Evolutionary conservation across 2,113 vertebrate genomes (phyloP).

Genomic region (Scomber japonicus): DNA sequence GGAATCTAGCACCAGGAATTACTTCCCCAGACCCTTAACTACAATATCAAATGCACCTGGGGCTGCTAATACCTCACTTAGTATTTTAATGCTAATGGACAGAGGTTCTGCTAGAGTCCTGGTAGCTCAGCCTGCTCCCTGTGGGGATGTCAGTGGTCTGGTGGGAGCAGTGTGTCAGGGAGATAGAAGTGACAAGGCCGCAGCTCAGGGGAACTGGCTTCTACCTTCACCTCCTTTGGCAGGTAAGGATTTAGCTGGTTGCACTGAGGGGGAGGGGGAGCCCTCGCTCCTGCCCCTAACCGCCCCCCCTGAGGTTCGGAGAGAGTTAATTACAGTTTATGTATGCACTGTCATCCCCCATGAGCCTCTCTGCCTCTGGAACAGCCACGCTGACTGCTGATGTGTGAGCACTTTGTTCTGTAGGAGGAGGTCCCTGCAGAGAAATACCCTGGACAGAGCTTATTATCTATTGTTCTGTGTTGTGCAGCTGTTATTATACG

Average conservation of each 20-base stretch:
- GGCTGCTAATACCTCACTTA: constrained; percentile 52
- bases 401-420: constrained; percentile 70
- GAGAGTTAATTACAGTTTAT: constrained; percentile 83
- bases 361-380: constrained; percentile 71
- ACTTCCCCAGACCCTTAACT: constrained; percentile 57
- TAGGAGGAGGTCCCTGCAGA: constrained; percentile 61
- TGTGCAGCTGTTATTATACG: constrained; percentile 34
- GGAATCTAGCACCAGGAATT: constrained; percentile 48
- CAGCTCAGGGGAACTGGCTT: constrained; percentile 62
- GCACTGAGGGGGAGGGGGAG: constrained; percentile 36
- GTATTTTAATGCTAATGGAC: constrained; percentile 63
- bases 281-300: constrained; percentile 25
- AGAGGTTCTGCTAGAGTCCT: constrained; percentile 21
- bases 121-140: constrained; percentile 50
- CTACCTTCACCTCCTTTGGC: constrained; percentile 69
- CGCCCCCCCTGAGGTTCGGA: constrained; percentile 54
- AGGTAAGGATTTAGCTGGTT: constrained; percentile 67
- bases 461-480: constrained; percentile 64
- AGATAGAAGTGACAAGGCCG: constrained; percentile 62
- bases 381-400: constrained; percentile 61
- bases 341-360: constrained; percentile 78
- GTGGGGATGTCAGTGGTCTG: constrained; percentile 29
- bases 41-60: constrained; percentile 44
- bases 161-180: constrained; percentile 47
- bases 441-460: constrained; percentile 61